Evolutionary conservation across 2,888 invertebrate species (phyloP).

Genomic region (Leucoma salicis): DNA sequence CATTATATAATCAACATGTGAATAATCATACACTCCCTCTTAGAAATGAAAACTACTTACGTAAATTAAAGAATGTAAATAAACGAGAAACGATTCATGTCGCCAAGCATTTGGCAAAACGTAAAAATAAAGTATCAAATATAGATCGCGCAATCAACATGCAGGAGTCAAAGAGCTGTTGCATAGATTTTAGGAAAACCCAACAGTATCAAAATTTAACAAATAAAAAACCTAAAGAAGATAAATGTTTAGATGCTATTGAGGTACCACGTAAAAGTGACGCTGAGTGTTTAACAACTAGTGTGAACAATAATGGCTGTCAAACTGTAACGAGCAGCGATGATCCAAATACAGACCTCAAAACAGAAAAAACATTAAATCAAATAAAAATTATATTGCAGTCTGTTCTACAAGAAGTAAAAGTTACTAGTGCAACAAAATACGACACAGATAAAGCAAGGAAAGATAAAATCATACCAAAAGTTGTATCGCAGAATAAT

Average conservation of each 20-base stretch:
- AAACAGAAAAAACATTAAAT: slow-evolving; percentile 59
- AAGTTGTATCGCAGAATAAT: slow-evolving; percentile 41
- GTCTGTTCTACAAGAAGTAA: slow-evolving; percentile 64
- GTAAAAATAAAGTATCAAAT: slow-evolving; percentile 11
- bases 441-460: slow-evolving; percentile 34
- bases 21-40: slow-evolving; percentile 15
- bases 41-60: slow-evolving; percentile 8
- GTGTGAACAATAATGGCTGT: slow-evolving; percentile 42
- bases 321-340: slow-evolving; percentile 38
- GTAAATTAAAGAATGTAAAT: slow-evolving; percentile 14
- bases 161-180: slow-evolving; percentile 41
- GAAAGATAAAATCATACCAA: slow-evolving; percentile 62
- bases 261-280: slow-evolving; percentile 30
- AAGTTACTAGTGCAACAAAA: slow-evolving; percentile 47
- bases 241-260: slow-evolving; percentile 14
- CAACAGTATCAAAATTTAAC: slow-evolving; percentile 44
- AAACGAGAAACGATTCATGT: slow-evolving; percentile 15
- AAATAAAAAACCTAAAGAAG: background rate
- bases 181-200: slow-evolving; percentile 43
- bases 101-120: slow-evolving; percentile 16
- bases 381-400: slow-evolving; percentile 68
- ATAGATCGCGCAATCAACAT: slow-evolving; percentile 16
- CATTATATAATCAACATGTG: slow-evolving; percentile 4
- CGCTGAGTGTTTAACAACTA: slow-evolving; percentile 43
- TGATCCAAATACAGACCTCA: slow-evolving; percentile 33